Evolutionary conservation across 2,888 invertebrate species (phyloP).

Genomic region (Pinctada fucata): DNA sequence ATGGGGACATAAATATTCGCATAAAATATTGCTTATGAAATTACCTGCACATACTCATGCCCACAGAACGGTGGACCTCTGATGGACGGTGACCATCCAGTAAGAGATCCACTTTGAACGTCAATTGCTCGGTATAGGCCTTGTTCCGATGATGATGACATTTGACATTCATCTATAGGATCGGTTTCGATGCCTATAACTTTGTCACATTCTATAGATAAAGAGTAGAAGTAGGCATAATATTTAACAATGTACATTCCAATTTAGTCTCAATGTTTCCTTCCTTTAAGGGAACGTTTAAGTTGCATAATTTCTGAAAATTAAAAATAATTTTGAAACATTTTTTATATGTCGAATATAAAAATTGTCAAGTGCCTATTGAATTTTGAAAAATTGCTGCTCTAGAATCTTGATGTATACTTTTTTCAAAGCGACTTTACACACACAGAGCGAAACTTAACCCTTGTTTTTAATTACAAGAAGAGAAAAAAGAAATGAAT

Average conservation of each 20-base stretch:
- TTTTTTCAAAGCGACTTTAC: no score
- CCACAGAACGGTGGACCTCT: slow-evolving; percentile 44
- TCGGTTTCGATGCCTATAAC: slow-evolving; percentile 21
- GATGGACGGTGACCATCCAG: slow-evolving; percentile 42
- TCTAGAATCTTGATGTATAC: no score
- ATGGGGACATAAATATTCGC: neutral
- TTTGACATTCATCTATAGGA: slow-evolving; percentile 36
- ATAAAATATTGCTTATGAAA: neutral
- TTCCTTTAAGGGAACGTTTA: no score
- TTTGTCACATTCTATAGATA: slow-evolving; percentile 13
- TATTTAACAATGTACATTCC: slow-evolving; percentile 1
- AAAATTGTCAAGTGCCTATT: no score
- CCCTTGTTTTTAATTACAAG: no score
- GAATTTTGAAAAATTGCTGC: no score
- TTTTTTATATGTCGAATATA: no score
- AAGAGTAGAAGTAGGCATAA: neutral
- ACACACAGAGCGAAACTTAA: no score
- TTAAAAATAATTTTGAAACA: no score
- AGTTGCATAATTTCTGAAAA: no score
- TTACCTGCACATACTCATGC: slow-evolving; percentile 41
- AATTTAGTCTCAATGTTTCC: no score
- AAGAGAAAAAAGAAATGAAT: no score
- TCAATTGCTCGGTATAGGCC: slow-evolving; percentile 20
- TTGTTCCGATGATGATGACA: slow-evolving; percentile 34
- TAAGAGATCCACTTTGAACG: slow-evolving; percentile 11